These are phyloP conservation scores for Bombylius major DNA, from an alignment of 2,888 invertebrate species.

Conservation along the genomic window DNA sequence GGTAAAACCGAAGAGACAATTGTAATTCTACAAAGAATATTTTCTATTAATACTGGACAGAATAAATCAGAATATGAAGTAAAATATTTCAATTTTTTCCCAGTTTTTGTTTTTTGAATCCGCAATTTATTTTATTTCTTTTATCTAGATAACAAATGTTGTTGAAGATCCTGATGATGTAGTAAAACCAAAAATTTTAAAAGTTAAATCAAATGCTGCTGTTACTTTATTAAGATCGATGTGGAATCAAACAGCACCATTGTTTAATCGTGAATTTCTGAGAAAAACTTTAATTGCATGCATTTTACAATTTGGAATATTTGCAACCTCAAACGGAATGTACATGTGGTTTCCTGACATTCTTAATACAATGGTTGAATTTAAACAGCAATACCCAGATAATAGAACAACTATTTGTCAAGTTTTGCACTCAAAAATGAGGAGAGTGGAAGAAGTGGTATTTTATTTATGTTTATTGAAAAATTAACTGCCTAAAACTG, in stretches of 20 bases:
- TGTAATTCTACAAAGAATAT: slow-evolving; percentile 23
- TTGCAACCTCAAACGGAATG: slow-evolving; percentile 28
- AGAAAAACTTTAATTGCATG: slow-evolving; percentile 25
- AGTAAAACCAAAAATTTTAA: not conserved
- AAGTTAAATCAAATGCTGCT: slow-evolving; percentile 1
- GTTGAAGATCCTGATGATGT: not conserved
- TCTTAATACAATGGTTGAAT: slow-evolving; percentile 26
- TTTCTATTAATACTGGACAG: slow-evolving; percentile 22
- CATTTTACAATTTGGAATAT: slow-evolving; percentile 28
- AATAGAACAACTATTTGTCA: slow-evolving; percentile 25
- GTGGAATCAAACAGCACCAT: slow-evolving; percentile 30
- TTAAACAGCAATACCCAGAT: slow-evolving; percentile 21
- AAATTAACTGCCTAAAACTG: no score
- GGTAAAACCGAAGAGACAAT: slow-evolving; percentile 23
- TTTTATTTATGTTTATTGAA: no score
- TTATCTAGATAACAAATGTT: not conserved
- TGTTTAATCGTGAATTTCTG: slow-evolving; percentile 26
- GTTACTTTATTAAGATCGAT: slow-evolving; percentile 20
- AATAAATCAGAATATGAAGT: slow-evolving; percentile 20
- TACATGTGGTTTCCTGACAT: slow-evolving; percentile 34
- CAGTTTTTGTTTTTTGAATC: not conserved
- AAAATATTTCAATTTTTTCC: slow-evolving; percentile 4
- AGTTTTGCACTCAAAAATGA: slow-evolving; percentile 17
- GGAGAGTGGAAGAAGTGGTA: not conserved
- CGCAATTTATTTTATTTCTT: not conserved